Conservation (phyloP, 2,797 vertebrate species). For the Sphenopsis melanotis region DNA sequence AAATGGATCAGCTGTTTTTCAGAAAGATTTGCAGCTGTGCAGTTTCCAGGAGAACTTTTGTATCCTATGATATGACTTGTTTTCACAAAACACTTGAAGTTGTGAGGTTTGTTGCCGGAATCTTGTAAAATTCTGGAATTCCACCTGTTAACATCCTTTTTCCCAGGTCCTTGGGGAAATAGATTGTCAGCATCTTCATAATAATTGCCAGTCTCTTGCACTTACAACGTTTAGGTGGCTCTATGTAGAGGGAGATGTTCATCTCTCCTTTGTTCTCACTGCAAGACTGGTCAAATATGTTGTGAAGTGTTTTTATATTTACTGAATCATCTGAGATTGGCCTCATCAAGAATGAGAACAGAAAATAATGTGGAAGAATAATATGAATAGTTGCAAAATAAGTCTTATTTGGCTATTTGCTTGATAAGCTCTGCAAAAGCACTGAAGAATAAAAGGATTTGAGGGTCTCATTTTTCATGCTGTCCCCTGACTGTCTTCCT, state of each 20-base stretch:
- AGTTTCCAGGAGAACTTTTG: background rate
- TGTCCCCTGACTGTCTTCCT: background rate
- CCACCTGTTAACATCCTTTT: background rate
- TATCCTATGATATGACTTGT: background rate
- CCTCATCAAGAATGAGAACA: background rate
- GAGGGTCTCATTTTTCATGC: background rate
- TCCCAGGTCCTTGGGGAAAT: background rate
- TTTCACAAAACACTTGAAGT: background rate
- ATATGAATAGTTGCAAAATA: background rate
- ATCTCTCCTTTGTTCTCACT: background rate
- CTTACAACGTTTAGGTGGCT: accelerated
- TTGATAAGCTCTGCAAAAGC: background rate
- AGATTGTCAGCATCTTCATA: background rate
- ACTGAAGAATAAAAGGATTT: background rate
- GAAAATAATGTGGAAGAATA: background rate
- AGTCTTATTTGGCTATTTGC: background rate
- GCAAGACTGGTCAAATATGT: background rate
- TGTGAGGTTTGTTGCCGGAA: background rate
- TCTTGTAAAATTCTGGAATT: background rate
- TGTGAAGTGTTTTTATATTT: background rate
- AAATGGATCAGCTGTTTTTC: background rate
- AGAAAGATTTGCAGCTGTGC: background rate
- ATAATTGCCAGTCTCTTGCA: background rate
- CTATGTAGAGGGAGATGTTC: accelerated
- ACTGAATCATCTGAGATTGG: background rate